Percentiles rank a stretch among this genome's conserved stretches.
Conservation (phyloP, 2,888 invertebrate genomes). For the Campoplex capitator region DNA sequence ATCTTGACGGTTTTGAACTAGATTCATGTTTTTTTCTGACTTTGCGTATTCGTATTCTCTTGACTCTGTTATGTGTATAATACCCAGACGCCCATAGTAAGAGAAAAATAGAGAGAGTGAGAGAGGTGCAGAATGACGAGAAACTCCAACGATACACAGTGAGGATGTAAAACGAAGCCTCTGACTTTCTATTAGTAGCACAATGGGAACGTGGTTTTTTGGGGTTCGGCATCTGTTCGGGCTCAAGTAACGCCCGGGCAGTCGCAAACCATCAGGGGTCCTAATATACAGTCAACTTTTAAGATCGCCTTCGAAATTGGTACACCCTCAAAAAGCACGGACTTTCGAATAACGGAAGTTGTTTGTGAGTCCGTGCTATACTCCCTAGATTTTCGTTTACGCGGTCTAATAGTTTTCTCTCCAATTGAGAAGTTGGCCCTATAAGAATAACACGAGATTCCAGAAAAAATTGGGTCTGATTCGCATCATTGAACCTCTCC, state of each 20-base stretch:
- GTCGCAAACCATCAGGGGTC: constrained; percentile 57
- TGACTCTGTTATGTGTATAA: constrained; percentile 40
- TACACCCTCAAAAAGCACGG: constrained; percentile 42
- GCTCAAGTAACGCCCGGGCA: constrained; percentile 81
- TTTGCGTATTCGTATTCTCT: constrained; percentile 41
- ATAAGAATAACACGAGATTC: neutral
- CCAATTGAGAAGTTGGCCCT: neutral
- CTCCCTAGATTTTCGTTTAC: neutral
- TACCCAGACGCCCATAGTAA: constrained; percentile 29
- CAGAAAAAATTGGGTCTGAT: neutral
- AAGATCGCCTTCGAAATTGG: constrained; percentile 49
- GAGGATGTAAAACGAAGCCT: constrained; percentile 60
- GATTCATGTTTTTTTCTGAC: constrained; percentile 42
- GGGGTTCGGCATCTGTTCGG: constrained; percentile 82
- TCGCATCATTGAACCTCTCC: too few relatives aligned
- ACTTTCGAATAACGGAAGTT: constrained; percentile 64
- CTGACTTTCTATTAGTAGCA: constrained; percentile 82
- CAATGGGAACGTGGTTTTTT: constrained; percentile 81
- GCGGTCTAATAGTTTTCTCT: neutral
- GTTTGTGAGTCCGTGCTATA: constrained; percentile 38
- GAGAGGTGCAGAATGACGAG: constrained; percentile 20
- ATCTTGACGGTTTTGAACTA: constrained; percentile 51
- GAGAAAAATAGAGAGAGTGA: constrained; percentile 17
- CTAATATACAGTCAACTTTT: constrained; percentile 14
- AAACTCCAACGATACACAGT: constrained; percentile 42